Evolutionary conservation across 2,888 invertebrate genomes (phyloP), one percentile per base, ranked within the genome.

Genomic region (Cyclophora punctaria): DNA sequence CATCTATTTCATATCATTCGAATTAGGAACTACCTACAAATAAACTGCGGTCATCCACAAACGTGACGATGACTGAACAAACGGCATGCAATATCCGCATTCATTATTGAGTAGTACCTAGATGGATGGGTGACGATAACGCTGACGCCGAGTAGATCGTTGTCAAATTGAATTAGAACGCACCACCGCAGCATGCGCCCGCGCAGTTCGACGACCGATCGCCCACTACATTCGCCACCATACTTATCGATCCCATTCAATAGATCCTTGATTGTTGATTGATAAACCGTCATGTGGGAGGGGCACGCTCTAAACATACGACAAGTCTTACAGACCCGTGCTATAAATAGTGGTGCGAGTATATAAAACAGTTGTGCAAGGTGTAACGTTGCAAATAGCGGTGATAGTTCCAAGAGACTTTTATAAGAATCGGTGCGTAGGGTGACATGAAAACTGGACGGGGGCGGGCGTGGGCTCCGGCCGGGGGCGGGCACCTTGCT

Each of bases 191-290:
- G 73, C 71, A 67, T 66, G 82, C 85, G 84, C 86, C 84, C 83
- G 86, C 87, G 86, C 87, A 87, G 87, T 85, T 87, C 87, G 84
- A 72, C 85, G 87, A 88, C 87, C 86, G 85, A 67, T 79, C 87
- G 86, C 87, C 87, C 86, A 87, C 86, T 58, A 71, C 71, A 71
- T 72, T 37, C 37, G 37, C 76, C 73, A 73, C 71, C 72, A 78
- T 74, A 72, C 78, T 79, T 79, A 83, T 82, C 83, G 83, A 83
- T 83, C 80, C 74, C 74, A 77, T 83, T 81, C 77, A 75, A 80
- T 75, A 79, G 82, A 85, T 87, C 83, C 85, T 84, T 79, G 74
- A 73, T 84, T 79, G 74, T 72, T 80, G 78, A 83, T 82, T 80
- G 82, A 84, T 82, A 80, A 77, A 75, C 71, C 67, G 67, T 59